phyloP scores from a whole-genome alignment of 2,113 vertebrate species.

The Protobothrops mucrosquamatus region DNA sequence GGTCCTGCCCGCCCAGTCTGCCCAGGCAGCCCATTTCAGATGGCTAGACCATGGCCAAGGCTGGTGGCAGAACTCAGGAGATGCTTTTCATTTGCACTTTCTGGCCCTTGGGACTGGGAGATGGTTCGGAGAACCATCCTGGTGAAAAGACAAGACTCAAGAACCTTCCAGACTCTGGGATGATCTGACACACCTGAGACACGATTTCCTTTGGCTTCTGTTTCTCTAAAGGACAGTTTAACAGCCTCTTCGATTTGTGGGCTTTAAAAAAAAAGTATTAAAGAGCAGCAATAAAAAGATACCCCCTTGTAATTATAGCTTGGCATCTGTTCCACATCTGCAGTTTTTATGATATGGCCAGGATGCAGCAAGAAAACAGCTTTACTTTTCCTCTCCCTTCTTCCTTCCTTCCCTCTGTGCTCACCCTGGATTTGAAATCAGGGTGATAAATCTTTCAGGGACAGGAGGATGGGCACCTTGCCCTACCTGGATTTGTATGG shows the following conservation, averaged over 20 bases:
- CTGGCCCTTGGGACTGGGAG: background rate
- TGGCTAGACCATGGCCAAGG: background rate
- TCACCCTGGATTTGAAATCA: background rate
- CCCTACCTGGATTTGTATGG: accelerated
- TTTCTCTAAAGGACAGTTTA: constrained; percentile 13
- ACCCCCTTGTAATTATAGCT: constrained; percentile 37
- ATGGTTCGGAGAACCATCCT: background rate
- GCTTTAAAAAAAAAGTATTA: constrained; percentile 44
- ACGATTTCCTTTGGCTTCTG: background rate
- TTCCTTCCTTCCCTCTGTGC: background rate
- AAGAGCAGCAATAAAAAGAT: constrained; percentile 50
- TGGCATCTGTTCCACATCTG: constrained; percentile 12
- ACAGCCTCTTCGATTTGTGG: constrained; percentile 46
- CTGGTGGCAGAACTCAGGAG: background rate
- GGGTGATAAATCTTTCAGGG: too few species aligned
- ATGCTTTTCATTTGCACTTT: background rate
- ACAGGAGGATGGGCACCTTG: background rate
- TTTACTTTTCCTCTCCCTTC: background rate
- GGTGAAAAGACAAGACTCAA: accelerated
- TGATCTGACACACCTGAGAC: background rate
- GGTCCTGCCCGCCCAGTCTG: accelerated
- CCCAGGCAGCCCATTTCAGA: accelerated
- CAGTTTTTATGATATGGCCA: constrained; percentile 45
- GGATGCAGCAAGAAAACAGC: constrained; percentile 1
- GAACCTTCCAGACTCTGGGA: accelerated